Conservation (phyloP, 2,113 vertebrate species). For the Muntiacus reevesi region DNA sequence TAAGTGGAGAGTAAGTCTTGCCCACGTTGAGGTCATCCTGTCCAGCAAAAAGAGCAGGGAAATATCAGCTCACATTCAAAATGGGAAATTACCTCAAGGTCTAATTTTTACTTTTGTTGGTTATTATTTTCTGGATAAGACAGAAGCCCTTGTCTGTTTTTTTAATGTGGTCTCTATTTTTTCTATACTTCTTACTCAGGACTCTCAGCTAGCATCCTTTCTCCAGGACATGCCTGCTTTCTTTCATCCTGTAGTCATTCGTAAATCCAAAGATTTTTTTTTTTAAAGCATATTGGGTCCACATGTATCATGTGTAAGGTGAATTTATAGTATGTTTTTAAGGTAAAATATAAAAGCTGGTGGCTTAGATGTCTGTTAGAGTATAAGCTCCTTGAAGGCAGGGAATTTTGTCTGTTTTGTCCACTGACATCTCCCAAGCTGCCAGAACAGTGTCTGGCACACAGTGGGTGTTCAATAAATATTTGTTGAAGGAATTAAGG, state of each 20-base stretch:
- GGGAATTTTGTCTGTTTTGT: not conserved
- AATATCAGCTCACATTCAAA: conserved; percentile 40
- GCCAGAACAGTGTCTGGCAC: not conserved
- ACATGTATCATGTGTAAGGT: not conserved
- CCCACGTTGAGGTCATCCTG: conserved; percentile 56
- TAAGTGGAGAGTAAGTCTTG: conserved; percentile 70
- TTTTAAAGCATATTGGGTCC: not conserved
- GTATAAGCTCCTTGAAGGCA: not conserved
- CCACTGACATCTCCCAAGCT: not conserved
- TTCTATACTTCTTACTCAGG: not conserved
- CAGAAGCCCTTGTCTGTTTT: not conserved
- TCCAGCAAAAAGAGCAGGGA: conserved; percentile 20
- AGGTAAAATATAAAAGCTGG: not conserved
- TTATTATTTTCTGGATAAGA: not conserved
- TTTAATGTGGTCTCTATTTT: not conserved
- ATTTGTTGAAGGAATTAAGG: not conserved
- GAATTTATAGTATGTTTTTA: not conserved
- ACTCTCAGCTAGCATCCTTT: not conserved
- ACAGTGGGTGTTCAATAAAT: not conserved
- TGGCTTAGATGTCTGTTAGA: not conserved
- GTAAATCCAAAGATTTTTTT: not conserved
- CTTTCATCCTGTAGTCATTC: not conserved
- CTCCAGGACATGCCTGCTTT: not conserved
- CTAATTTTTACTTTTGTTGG: not conserved
- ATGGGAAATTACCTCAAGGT: not conserved